Evolutionary conservation across 2,888 invertebrate species (phyloP).

Genomic region (Pseudococcus viburni): DNA sequence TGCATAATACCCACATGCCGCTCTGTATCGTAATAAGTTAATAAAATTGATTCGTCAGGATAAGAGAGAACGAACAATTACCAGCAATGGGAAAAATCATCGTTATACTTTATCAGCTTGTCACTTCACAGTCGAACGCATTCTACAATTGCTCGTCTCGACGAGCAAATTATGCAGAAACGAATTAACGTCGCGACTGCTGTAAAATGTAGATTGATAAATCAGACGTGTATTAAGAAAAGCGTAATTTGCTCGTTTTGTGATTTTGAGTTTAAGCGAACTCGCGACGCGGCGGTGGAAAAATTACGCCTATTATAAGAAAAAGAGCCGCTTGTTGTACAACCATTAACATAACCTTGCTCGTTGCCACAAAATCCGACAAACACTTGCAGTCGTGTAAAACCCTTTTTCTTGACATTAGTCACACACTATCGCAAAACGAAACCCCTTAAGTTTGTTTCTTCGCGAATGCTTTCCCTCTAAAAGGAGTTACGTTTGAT

Average conservation of each 20-base stretch:
- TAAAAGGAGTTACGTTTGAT: conserved; percentile 64
- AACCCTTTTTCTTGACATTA: conserved; percentile 59
- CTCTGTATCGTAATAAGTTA: conserved; percentile 44
- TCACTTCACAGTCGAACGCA: not conserved
- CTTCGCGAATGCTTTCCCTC: conserved; percentile 51
- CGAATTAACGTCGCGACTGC: not conserved
- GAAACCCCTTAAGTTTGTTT: conserved; percentile 56
- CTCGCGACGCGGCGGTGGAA: not conserved
- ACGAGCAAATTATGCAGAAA: conserved; percentile 16
- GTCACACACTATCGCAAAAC: conserved; percentile 62
- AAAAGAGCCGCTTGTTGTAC: conserved; percentile 45
- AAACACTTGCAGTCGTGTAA: conserved; percentile 30
- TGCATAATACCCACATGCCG: conserved; percentile 36
- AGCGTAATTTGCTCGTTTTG: conserved; percentile 22
- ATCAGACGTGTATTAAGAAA: conserved; percentile 30
- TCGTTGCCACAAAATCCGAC: conserved; percentile 57
- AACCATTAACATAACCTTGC: conserved; percentile 58
- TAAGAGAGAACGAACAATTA: conserved; percentile 45
- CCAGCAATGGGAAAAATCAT: conserved; percentile 18
- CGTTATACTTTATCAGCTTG: conserved; percentile 25
- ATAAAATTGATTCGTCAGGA: conserved; percentile 47
- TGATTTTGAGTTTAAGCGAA: not conserved
- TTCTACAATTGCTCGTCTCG: not conserved
- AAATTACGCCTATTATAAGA: conserved; percentile 41
- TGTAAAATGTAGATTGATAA: conserved; percentile 19